Percentiles rank a stretch among this genome's conserved stretches.
These are phyloP conservation scores for Atta cephalotes DNA, from an alignment of 1,140 invertebrate genomes.

Conservation along the genomic window DNA sequence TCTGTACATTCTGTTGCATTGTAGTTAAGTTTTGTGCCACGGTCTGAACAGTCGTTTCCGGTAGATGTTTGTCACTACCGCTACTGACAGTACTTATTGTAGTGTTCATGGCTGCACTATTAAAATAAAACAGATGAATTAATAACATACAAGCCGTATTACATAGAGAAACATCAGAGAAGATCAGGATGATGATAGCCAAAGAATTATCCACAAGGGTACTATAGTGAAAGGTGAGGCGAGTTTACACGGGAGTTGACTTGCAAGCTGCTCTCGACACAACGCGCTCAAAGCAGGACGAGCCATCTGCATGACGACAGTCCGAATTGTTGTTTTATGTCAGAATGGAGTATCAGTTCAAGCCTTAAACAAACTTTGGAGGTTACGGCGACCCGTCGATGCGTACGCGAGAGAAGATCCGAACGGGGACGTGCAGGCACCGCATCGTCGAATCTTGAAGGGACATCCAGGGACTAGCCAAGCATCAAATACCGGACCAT, in stretches of 20 bases:
- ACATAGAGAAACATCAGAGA: neutral
- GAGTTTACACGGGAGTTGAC: neutral
- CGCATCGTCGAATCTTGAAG: neutral
- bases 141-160: neutral
- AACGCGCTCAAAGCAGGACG: too few species aligned
- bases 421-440: neutral
- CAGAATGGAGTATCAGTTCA: neutral
- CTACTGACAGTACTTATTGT: constrained; percentile 75
- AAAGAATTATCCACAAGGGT: neutral
- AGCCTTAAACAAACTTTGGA: constrained; percentile 32
- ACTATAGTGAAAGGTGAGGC: neutral
- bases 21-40: constrained; percentile 82
- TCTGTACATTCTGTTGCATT: constrained; percentile 80
- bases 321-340: constrained; percentile 32
- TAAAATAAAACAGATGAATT: constrained; percentile 13
- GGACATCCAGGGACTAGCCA: neutral
- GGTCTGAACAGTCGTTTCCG: constrained; percentile 80
- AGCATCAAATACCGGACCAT: neutral
- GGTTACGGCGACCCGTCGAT: constrained; percentile 49
- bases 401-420: neutral
- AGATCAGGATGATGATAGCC: neutral
- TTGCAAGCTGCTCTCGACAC: neutral
- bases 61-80: constrained; percentile 79
- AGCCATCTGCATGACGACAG: neutral
- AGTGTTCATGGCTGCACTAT: constrained; percentile 68